Base-by-base conservation (phyloP, 2,113 vertebrate species). In the Carassius carassius region DNA sequence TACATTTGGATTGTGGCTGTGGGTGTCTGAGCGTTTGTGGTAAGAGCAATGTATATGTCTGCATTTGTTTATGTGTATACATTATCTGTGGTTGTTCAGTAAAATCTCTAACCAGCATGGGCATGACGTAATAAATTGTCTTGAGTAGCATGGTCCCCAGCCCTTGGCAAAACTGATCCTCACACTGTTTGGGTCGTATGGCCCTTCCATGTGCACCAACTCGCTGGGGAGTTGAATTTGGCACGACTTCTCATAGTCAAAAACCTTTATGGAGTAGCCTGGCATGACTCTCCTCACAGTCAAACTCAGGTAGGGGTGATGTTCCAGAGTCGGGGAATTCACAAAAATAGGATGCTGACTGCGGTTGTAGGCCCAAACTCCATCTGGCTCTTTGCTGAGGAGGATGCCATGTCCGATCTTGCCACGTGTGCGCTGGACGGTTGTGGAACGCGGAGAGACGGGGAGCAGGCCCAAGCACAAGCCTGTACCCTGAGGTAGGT, bases 401-500 rank as follows among this genome's bases (percentile, higher is more conserved):
- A 98, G 92, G 88, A 99, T 98, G 92, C 98, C 98, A 0, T 95
- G 96, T 86, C 98, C 98, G 12, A 99, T 99, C 92, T 98, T 99
- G 91, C 95, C 95, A 87, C 97, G 97, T 35, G 96, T 98, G 88
- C 97, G 96, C 89, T 95, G 95, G 81, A 98, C 95, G 79, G 96
- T 94, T 93, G 97, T 95, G 54, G 94, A 95, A 90, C 95, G 94
- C 89, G 78, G 82, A 19, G 82, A 47, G 32, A 78, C 81, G 74
- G 86, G 78, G 80, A 99, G 96, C 93, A 98, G 97, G 93, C 98
- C 95, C 23, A 99, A 95, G 93, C 98, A 99, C 93, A 99, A 96
- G 95, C 98, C 97, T 25, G 96, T 99, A 94, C 98, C 98, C 95
- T 99, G 98, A 99, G 98, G 98, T 99, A 99, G 98, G 95, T 99